Conservation (phyloP, 2,797 vertebrate genomes). For the Amblyraja radiata region DNA sequence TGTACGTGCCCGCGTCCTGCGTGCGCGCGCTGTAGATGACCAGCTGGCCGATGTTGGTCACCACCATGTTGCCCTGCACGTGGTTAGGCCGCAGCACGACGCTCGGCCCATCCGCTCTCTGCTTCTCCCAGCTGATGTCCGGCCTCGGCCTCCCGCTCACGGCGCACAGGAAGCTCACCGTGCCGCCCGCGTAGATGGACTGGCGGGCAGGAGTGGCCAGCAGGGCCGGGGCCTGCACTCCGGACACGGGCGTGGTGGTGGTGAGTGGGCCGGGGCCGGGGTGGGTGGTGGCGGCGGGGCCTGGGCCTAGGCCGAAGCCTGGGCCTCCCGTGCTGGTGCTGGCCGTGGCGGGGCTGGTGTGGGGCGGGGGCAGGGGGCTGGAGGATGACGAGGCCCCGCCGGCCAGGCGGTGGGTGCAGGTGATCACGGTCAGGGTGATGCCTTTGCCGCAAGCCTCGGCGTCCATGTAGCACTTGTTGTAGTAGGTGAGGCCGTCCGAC, state of each 20-base stretch:
- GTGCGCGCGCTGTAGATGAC: conserved; percentile 90
- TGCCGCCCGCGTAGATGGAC: conserved; percentile 79
- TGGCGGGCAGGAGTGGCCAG: conserved; percentile 71
- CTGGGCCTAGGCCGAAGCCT: conserved; percentile 40
- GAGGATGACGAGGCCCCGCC: conserved; percentile 73
- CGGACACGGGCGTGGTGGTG: conserved; percentile 53
- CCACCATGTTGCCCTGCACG: conserved; percentile 79
- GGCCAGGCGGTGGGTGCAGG: conserved; percentile 79
- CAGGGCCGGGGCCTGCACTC: conserved; percentile 65
- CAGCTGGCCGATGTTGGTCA: conserved; percentile 93
- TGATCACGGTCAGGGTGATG: conserved; percentile 72
- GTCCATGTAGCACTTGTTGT: conserved; percentile 98
- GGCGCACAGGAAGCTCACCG: conserved; percentile 89
- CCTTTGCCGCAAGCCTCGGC: conserved; percentile 94
- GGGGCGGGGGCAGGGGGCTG: conserved; percentile 69
- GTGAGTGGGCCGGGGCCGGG: conserved; percentile 70
- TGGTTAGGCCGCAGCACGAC: conserved; percentile 85
- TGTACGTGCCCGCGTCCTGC: conserved; percentile 85
- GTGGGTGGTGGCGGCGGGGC: too few species aligned
- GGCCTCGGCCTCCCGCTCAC: conserved; percentile 83
- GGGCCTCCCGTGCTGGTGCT: too few species aligned
- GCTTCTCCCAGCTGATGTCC: conserved; percentile 91
- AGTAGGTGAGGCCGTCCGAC: conserved; percentile 96
- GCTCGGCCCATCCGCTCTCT: conserved; percentile 65
- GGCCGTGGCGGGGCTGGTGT: conserved; percentile 74